Percentiles rank a stretch among this genome's conserved stretches.
Conservation (phyloP, 2,797 vertebrate genomes). For the Urocyon cinereoargenteus region DNA sequence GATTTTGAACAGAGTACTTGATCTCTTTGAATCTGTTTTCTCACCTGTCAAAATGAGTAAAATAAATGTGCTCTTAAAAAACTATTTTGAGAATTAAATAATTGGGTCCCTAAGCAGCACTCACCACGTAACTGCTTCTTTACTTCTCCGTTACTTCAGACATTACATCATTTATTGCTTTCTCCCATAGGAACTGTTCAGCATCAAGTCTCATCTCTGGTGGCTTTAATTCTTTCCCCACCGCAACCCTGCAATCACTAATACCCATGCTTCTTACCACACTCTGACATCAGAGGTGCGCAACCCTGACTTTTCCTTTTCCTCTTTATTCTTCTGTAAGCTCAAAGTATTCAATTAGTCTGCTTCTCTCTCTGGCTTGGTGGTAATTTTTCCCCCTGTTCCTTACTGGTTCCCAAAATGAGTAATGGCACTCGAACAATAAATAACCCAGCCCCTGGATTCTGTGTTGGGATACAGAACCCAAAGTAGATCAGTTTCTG, state of each 20-base stretch:
- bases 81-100: background rate
- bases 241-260: background rate
- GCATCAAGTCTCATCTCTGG: background rate
- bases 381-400: background rate
- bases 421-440: background rate
- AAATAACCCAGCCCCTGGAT: background rate
- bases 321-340: background rate
- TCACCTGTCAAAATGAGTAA: constrained; percentile 46
- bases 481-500: constrained; percentile 32
- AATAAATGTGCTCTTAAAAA: constrained; percentile 17
- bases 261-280: background rate
- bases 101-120: background rate
- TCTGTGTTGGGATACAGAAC: constrained; percentile 13
- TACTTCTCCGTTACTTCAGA: background rate
- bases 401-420: constrained; percentile 18
- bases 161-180: background rate
- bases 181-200: constrained; percentile 1
- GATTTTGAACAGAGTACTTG: background rate
- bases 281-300: background rate
- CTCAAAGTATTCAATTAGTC: constrained; percentile 8
- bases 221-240: background rate
- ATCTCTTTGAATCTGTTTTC: constrained; percentile 32
- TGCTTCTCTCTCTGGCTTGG: background rate
- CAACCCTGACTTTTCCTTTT: background rate
- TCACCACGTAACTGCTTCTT: background rate